Evolutionary conservation across 2,113 vertebrate genomes (phyloP), one percentile per base, ranked within the genome.

Genomic region (Mirounga angustirostris): DNA sequence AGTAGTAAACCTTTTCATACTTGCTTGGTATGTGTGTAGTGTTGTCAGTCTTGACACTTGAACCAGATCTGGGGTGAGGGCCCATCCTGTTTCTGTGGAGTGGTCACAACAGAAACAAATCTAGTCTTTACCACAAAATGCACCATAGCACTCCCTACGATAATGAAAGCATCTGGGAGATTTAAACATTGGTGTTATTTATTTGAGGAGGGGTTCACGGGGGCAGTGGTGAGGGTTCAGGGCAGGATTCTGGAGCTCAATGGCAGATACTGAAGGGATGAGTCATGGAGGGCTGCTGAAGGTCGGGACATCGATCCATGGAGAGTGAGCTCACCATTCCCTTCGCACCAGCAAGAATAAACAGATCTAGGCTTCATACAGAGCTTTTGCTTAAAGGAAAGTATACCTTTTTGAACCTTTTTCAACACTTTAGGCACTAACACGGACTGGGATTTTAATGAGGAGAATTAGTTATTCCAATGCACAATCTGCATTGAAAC

Each of bases 1-100:
- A 33, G 21, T 4, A 12, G 30, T 0, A 2, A 21, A 30, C 15
- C 33, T 69, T 10, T n/a, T 40, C 16, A 11, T 12, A 9, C 13
- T 14, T 2, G 26, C 5, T 5, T 59, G 1, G 4, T 7, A 1
- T n/a, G 40, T 19, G 5, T 21, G 7, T 30, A 0, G n/a, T 15
- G 11, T 33, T 19, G 2, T 18, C n/a, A 1, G 56, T 12, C 65
- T 59, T 54, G 16, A 54, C 28, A 7, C 8, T 56, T 33, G 46
- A 91, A 16, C 33, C 54, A 36, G 19, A 26, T 52, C 59, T 69
- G 15, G 86, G 50, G 28, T 26, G 36, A 12, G 28, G 14, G 65
- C 69, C 40, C 11, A 0, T 22, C 19, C 36, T 7, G 24, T 54
- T 93, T 85, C 59, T 59, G 10, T 15, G 21, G 30, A 3, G 2